phyloP scores from a whole-genome alignment of 1,140 invertebrate species.

The Zaprionus vittiger region DNA sequence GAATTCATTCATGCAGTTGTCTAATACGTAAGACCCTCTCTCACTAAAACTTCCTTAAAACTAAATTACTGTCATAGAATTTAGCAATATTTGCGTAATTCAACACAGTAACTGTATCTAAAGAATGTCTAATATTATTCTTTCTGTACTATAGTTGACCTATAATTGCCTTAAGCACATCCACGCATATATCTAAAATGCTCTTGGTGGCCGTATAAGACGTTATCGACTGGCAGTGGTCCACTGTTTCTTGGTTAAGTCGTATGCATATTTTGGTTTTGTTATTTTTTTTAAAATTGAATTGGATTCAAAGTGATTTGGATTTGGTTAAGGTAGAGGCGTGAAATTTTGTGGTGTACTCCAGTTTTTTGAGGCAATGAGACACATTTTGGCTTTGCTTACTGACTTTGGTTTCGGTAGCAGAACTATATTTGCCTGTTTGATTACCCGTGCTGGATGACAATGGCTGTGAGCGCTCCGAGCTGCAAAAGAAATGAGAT shows the following conservation, averaged over 20 bases:
- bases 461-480: slow-evolving; percentile 74
- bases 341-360: slow-evolving; percentile 78
- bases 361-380: slow-evolving; percentile 73
- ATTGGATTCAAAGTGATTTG: slow-evolving; percentile 44
- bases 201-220: neutral
- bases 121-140: too few relatives aligned
- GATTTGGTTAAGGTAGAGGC: slow-evolving; percentile 46
- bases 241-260: slow-evolving; percentile 5
- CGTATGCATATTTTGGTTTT: slow-evolving; percentile 15
- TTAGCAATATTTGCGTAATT: too few relatives aligned
- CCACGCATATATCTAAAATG: neutral
- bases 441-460: slow-evolving; percentile 83
- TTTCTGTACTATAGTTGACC: too few relatives aligned
- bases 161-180: too few relatives aligned
- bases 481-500: slow-evolving; percentile 62
- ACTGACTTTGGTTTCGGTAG: slow-evolving; percentile 95
- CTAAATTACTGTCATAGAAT: too few relatives aligned
- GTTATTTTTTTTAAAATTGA: slow-evolving; percentile 5
- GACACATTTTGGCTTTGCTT: slow-evolving; percentile 90
- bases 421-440: slow-evolving; percentile 84
- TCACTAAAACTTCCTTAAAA: too few relatives aligned
- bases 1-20: too few relatives aligned
- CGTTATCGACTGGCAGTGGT: slow-evolving; percentile 10
- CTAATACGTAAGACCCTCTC: too few relatives aligned
- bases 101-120: too few relatives aligned